phyloP scores from a whole-genome alignment of 2,113 vertebrate species.

The Vombatus ursinus region DNA sequence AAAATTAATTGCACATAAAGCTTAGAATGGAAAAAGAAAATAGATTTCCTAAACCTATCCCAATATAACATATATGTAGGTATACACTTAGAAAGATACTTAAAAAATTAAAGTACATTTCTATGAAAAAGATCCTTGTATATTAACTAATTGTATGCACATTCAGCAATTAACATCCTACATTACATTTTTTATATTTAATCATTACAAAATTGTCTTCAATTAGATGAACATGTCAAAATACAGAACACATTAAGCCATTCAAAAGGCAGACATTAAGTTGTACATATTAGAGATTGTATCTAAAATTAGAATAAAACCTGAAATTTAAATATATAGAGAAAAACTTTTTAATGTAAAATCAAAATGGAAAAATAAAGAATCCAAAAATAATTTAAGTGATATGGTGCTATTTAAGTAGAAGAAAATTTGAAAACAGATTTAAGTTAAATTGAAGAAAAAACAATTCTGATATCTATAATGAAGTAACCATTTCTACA shows the following conservation, averaged over 20 bases:
- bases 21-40: not conserved
- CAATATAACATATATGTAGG: not conserved
- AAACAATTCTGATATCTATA: conserved; percentile 31
- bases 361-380: conserved; percentile 45
- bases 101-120: conserved; percentile 31
- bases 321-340: conserved; percentile 29
- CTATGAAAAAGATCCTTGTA: not conserved
- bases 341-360: conserved; percentile 34
- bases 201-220: not conserved
- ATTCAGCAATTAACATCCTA: not conserved
- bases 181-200: not conserved
- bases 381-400: conserved; percentile 42
- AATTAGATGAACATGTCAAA: conserved; percentile 27
- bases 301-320: conserved; percentile 20
- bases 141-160: conserved; percentile 28
- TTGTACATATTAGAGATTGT: not conserved
- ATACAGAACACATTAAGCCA: not conserved
- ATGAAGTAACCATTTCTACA: not conserved
- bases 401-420: conserved; percentile 14
- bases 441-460: conserved; percentile 16
- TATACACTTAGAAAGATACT: conserved; percentile 16
- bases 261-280: not conserved
- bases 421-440: conserved; percentile 21
- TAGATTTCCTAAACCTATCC: conserved; percentile 23
- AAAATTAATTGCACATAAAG: conserved; percentile 45